These are phyloP conservation scores for Sweltsa coloradensis DNA, from an alignment of 1,140 invertebrate genomes.

Conservation along the genomic window DNA sequence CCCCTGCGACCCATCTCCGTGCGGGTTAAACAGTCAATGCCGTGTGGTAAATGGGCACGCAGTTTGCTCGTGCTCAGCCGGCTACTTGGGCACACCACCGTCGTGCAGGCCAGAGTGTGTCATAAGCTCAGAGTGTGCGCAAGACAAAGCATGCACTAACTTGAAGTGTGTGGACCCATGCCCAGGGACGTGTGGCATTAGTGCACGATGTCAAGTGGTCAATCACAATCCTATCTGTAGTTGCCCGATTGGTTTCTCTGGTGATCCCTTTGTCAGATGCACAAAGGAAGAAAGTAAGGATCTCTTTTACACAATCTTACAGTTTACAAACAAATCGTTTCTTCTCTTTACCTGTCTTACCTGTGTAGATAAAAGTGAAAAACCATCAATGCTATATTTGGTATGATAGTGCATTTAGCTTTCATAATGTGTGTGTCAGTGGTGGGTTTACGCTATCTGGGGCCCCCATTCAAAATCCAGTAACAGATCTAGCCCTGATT, in stretches of 20 bases:
- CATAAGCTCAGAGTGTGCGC: constrained; percentile 33
- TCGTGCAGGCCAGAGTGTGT: constrained; percentile 34
- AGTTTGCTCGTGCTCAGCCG: constrained; percentile 47
- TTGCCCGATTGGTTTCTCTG: constrained; percentile 55
- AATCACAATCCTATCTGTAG: constrained; percentile 40
- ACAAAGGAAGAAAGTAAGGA: constrained; percentile 43
- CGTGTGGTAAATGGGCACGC: constrained; percentile 27
- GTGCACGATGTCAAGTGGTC: constrained; percentile 43
- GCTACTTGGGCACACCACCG: constrained; percentile 34
- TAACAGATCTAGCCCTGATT: no score
- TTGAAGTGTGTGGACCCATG: constrained; percentile 38
- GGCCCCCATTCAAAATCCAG: no score
- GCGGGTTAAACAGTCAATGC: constrained; percentile 62
- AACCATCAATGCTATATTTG: no score
- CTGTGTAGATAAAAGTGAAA: no score
- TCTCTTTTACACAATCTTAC: no score
- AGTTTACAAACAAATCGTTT: no score
- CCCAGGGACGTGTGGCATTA: constrained; percentile 35
- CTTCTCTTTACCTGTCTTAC: no score
- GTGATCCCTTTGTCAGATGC: constrained; percentile 65
- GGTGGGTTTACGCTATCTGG: no score
- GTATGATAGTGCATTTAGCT: no score
- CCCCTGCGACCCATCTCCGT: constrained; percentile 62
- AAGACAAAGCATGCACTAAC: constrained; percentile 33
- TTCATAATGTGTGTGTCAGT: no score